Evolutionary conservation across 2,888 invertebrate genomes (phyloP).

Genomic region (Drosophila kuntzei): DNA sequence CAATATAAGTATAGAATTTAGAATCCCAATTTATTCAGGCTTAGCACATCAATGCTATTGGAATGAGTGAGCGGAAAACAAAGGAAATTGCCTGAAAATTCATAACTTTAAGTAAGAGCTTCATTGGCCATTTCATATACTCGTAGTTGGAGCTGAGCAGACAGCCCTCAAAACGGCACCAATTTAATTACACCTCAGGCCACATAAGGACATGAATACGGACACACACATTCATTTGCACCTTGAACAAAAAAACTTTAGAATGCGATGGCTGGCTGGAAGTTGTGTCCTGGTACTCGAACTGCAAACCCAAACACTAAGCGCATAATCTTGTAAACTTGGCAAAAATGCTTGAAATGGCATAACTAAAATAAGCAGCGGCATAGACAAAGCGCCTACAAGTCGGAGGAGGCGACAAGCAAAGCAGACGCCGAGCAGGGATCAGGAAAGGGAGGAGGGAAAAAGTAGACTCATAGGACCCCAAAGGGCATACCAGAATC

Average conservation of each 20-base stretch:
- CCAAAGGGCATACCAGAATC: constrained; percentile 67
- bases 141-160: constrained; percentile 14
- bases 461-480: constrained; percentile 39
- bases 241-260: constrained; percentile 67
- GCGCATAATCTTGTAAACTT: constrained; percentile 81
- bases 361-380: constrained; percentile 78
- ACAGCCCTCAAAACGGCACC: constrained; percentile 40
- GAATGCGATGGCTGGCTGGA: constrained; percentile 31
- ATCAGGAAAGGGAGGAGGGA: neutral
- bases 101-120: constrained; percentile 27
- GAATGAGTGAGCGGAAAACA: neutral
- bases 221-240: constrained; percentile 46
- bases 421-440: neutral
- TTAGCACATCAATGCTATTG: neutral
- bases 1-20: neutral
- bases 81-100: constrained; percentile 6
- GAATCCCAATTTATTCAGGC: neutral
- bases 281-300: constrained; percentile 51
- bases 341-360: constrained; percentile 75
- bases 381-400: constrained; percentile 52
- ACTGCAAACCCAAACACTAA: constrained; percentile 63
- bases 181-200: constrained; percentile 68
- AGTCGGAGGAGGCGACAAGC: constrained; percentile 6
- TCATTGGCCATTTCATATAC: constrained; percentile 28
- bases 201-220: constrained; percentile 18